Evolutionary conservation across 2,888 invertebrate species (phyloP).

Genomic region (Halictus quadricinctus): DNA sequence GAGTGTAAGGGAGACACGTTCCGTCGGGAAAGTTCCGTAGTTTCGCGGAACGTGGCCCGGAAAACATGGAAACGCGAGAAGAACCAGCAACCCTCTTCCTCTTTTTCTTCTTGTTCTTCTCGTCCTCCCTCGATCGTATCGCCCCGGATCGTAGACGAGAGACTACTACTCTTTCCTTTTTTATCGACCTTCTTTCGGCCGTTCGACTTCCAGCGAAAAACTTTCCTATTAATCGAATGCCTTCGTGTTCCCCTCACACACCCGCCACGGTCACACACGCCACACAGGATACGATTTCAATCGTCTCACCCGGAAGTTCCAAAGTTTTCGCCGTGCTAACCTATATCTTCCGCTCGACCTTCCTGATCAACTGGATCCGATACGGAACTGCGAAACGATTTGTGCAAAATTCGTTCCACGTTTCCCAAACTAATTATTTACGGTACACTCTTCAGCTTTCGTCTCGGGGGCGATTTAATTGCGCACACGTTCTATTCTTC

Average conservation of each 20-base stretch:
- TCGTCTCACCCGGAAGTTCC: constrained; percentile 14
- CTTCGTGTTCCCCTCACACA: constrained; percentile 4
- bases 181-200: constrained; percentile 28
- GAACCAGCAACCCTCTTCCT: background rate
- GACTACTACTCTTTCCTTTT: constrained; percentile 15
- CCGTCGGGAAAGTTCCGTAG: constrained; percentile 54
- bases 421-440: background rate
- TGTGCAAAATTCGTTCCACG: background rate
- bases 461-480: background rate
- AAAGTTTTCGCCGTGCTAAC: constrained; percentile 17
- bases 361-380: background rate
- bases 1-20: background rate
- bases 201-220: constrained; percentile 54
- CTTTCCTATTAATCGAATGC: constrained; percentile 73
- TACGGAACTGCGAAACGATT: background rate
- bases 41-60: constrained; percentile 34
- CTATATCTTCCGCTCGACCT: background rate
- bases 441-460: background rate
- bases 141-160: background rate
- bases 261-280: background rate
- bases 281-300: constrained; percentile 18
- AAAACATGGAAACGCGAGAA: constrained; percentile 12
- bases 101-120: background rate
- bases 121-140: constrained; percentile 47
- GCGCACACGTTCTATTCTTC: no score